A percentile compares a stretch with the other conserved stretches of the same genome.
Conservation (phyloP, 2,888 invertebrate species). For the Tetragonula carbonaria region DNA sequence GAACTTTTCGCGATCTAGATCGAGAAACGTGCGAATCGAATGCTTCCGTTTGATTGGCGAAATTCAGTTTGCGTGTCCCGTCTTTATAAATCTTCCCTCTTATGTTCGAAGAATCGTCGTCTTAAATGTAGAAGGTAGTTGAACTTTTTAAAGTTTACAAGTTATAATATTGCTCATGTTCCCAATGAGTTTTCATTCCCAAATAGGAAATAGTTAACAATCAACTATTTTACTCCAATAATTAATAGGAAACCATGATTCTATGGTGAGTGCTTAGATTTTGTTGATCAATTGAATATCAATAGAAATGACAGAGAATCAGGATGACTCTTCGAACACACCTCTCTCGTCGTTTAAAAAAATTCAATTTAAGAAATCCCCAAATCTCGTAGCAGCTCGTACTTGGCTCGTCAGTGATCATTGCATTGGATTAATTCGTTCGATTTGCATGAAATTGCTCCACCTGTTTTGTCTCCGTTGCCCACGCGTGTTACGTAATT, state of each 20-base stretch:
- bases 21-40: neutral
- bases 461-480: constrained; percentile 38
- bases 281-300: neutral
- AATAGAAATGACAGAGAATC: neutral
- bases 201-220: too few relatives aligned
- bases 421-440: constrained; percentile 35
- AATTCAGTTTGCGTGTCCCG: neutral
- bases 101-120: neutral
- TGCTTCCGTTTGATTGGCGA: neutral
- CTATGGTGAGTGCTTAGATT: too few relatives aligned
- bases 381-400: constrained; percentile 15
- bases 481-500: constrained; percentile 35
- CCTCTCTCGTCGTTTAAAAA: neutral
- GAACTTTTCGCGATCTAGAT: constrained; percentile 7
- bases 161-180: too few relatives aligned
- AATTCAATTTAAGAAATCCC: constrained; percentile 2
- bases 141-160: neutral
- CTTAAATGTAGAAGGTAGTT: too few relatives aligned
- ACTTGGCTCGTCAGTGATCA: constrained; percentile 12
- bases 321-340: neutral
- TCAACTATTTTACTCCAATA: too few relatives aligned
- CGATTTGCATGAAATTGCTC: constrained; percentile 37
- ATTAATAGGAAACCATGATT: too few relatives aligned
- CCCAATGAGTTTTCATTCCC: too few relatives aligned
- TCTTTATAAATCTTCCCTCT: too few relatives aligned